Percentiles rank a stretch among this genome's conserved stretches.
Evolutionary conservation across 92 coral and sea anemone genomes (phyloP).

Genomic region (Paramuricea clavata): DNA sequence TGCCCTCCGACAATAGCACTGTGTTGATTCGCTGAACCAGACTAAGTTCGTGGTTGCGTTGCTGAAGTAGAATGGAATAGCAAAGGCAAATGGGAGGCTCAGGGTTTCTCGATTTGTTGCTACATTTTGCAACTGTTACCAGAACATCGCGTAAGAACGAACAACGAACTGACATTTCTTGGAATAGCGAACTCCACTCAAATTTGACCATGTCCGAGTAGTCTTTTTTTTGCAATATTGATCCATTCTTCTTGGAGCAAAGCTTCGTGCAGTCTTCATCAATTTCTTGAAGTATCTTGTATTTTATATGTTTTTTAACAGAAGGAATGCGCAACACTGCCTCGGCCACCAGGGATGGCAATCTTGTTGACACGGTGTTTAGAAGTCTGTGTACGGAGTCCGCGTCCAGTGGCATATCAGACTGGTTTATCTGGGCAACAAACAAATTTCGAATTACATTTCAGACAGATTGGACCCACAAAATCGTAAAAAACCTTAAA

Average conservation of each 20-base stretch:
- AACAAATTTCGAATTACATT: background rate
- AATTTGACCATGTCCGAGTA: slow-evolving; percentile 44
- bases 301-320: slow-evolving; percentile 10
- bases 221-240: slow-evolving; percentile 40
- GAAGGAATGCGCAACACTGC: slow-evolving; percentile 46
- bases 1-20: background rate
- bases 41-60: slow-evolving; percentile 62
- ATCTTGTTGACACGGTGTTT: slow-evolving; percentile 47
- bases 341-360: slow-evolving; percentile 48
- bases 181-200: slow-evolving; percentile 42
- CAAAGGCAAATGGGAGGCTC: slow-evolving; percentile 51
- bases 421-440: background rate
- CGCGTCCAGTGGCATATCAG: background rate
- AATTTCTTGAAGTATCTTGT: slow-evolving; percentile 36
- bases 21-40: slow-evolving; percentile 63
- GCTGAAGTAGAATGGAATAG: slow-evolving; percentile 51
- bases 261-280: slow-evolving; percentile 50
- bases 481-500: too few species aligned
- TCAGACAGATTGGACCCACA: too few species aligned
- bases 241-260: slow-evolving; percentile 38
- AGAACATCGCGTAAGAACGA: slow-evolving; percentile 53
- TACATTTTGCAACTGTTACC: slow-evolving; percentile 35
- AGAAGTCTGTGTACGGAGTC: background rate
- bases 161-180: slow-evolving; percentile 45
- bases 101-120: background rate